Base-by-base conservation (phyloP, 2,797 vertebrate genomes). In the Enteromius afrohamiltoni region DNA sequence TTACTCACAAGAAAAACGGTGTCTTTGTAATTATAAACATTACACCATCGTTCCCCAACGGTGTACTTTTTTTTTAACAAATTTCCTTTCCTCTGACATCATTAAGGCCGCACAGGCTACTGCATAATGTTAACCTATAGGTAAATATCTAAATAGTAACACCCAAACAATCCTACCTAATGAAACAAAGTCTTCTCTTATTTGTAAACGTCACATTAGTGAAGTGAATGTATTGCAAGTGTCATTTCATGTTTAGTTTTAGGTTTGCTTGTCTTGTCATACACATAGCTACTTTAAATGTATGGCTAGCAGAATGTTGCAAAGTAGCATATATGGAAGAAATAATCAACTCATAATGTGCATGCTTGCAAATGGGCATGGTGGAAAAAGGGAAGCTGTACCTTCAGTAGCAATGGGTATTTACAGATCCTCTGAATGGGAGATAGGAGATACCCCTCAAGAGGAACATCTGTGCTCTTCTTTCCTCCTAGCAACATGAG, bases 391-490 rank as follows among this genome's bases (percentile, higher is more conserved):
- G 23, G 17, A 53, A 23, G 13, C 64, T 51, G 94, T 85, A 99
- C 98, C 97, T 98, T 99, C 29, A 99, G 95, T 67, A 99, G 95
- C 68, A 99, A 96, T 3, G 98, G 98, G 62, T 99, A 99, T 92
- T 99, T 99, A 96, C 98, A 99, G 92, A 99, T 99, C 91, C 98
- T 96, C 95, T 99, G 98, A 86, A 99, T 99, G 17, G 98, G 98
- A 60, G 94, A 95, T 77, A 99, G 95, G 82, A 99, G 95, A 93
- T 99, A 99, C 78, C 98, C 98, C 85, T 99, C 98, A 83, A 99
- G 91, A 34, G 98, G 98, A 91, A 99, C 95, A 88, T 99, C 98
- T 31, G 97, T 99, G 16, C 96, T 98, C 91, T 98, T 99, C 92
- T 98, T 97, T 79, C 98, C 98, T 87, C 98, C 98, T 13, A 99